These are phyloP conservation scores for Choloepus didactylus DNA, from an alignment of 2,797 vertebrate genomes.

Conservation along the genomic window DNA sequence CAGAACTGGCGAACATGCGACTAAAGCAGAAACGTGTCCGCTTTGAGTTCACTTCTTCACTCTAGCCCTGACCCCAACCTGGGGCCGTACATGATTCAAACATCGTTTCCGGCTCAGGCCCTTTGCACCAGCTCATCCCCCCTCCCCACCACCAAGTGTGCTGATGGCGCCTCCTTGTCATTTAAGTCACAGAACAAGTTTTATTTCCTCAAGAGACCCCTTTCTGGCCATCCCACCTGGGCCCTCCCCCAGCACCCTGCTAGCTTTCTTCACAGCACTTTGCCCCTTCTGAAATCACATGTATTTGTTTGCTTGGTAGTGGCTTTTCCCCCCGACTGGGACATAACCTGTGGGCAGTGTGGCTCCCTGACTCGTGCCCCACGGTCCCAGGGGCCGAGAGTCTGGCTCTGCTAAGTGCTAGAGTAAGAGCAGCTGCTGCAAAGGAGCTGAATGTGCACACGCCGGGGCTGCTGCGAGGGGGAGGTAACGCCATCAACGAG, in stretches of 20 bases:
- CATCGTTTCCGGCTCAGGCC: too few relatives aligned
- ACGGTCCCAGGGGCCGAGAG: too few relatives aligned
- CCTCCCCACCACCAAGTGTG: background rate
- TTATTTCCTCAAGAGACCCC: background rate
- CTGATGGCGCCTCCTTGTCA: background rate
- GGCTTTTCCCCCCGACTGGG: too few relatives aligned
- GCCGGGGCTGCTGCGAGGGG: too few relatives aligned
- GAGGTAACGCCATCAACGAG: background rate
- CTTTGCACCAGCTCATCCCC: background rate
- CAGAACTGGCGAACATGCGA: background rate
- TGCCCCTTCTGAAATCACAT: too few relatives aligned
- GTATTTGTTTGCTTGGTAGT: too few relatives aligned
- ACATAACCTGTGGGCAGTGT: too few relatives aligned
- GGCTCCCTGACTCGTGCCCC: too few relatives aligned
- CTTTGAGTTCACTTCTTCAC: background rate
- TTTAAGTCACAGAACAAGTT: background rate
- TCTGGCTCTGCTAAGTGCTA: too few relatives aligned
- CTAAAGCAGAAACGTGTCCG: background rate
- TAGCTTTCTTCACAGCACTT: background rate
- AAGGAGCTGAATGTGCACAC: too few relatives aligned
- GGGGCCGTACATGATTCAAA: background rate
- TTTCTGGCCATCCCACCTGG: background rate
- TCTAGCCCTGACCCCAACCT: background rate
- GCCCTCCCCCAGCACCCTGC: too few relatives aligned
- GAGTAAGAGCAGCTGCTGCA: too few relatives aligned